Evolutionary conservation across 2,113 vertebrate genomes (phyloP), one percentile per base, ranked within the genome.

Genomic region (Glaucidium brasilianum): DNA sequence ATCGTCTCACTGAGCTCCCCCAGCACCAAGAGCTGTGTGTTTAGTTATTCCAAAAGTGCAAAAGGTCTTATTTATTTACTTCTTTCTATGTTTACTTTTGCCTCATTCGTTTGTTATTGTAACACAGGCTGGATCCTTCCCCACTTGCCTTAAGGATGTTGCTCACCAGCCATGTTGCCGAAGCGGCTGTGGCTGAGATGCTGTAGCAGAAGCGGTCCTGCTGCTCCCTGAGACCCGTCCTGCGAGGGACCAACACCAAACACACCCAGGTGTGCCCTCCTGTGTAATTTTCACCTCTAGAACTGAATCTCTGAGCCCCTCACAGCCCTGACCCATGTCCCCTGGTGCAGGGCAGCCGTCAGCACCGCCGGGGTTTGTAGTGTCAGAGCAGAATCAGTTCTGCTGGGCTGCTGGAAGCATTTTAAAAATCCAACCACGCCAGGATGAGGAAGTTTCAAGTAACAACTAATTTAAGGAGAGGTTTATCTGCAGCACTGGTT

Each of bases 131-230:
- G 37, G 37, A 23, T 18, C 17, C 47, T 5, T 7, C 39, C 45
- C 39, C 20, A 1, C 37, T 11, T 26, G 12, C 35, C 52, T 15
- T 8, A 18, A 9, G 17, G 60, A 18, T 8, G n/a, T 1, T 49
- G 43, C 55, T 52, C 32, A 12, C 4, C 55, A 4, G n/a, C 43
- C 0, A 4, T 4, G 1, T 13, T 41, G 25, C 72, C 16, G 17
- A 9, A 9, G 52, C 5, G 15, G 29, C 30, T 39, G 6, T 17
- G 6, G 4, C 32, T 1, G 9, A 4, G 50, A 47, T 4, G 7
- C 58, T 9, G 34, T 2, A 45, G 43, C 43, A 18, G 43, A 45
- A 45, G 43, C 2, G 2, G 26, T 16, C 34, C 49, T 0, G 1
- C 37, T 35, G 27, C 30, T 9, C 71, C 17, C 72, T 1, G 11